phyloP scores from a whole-genome alignment of 2,797 vertebrate species.

The Pachyuromys duprasi region DNA sequence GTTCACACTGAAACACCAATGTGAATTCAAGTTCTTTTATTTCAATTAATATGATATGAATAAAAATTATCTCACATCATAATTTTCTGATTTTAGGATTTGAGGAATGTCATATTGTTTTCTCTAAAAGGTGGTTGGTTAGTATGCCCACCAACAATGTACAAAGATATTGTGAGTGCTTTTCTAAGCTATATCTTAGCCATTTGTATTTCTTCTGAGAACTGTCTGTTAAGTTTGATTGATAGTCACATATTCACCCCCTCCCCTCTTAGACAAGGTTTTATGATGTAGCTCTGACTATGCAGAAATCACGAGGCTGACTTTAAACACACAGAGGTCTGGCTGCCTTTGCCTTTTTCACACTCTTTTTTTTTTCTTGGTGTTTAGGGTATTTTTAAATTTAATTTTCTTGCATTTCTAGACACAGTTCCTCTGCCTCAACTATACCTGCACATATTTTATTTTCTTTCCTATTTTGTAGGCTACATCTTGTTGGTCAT shows the following conservation, averaged over 20 bases:
- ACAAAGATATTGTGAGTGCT: neutral
- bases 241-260: neutral
- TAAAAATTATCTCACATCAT: neutral
- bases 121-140: neutral
- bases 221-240: neutral
- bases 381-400: neutral
- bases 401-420: neutral
- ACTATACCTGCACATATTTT: neutral
- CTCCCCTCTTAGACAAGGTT: no score
- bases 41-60: neutral
- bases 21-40: neutral
- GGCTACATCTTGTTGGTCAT: neutral
- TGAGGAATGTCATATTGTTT: neutral
- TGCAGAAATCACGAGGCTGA: neutral
- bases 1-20: neutral
- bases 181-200: neutral
- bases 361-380: neutral
- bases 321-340: neutral
- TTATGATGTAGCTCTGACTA: neutral
- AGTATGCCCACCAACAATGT: neutral
- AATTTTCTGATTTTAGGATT: neutral
- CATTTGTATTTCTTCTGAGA: neutral
- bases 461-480: neutral
- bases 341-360: neutral
- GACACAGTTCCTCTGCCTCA: neutral